Evolutionary conservation across 2,113 vertebrate genomes (phyloP).

Genomic region (Bubo bubo): DNA sequence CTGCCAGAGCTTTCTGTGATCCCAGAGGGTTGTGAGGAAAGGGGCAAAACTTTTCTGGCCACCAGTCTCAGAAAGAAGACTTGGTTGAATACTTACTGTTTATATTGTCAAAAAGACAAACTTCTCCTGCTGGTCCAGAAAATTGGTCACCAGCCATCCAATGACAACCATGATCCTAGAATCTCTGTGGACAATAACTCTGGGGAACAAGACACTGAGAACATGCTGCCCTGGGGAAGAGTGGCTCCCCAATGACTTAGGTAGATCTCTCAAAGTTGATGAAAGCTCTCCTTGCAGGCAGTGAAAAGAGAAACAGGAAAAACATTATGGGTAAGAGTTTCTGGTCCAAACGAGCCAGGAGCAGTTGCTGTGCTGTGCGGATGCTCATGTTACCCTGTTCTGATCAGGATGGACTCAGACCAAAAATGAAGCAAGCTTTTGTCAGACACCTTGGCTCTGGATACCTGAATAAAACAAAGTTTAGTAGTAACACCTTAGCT

Average conservation of each 20-base stretch:
- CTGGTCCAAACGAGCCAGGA: background rate
- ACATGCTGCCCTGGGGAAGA: background rate
- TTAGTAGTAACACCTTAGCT: background rate
- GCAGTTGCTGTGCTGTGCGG: background rate
- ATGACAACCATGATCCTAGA: background rate
- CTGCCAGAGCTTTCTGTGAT: background rate
- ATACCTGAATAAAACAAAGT: background rate
- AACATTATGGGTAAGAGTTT: rapidly evolving
- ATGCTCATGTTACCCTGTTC: background rate
- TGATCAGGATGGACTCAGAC: background rate
- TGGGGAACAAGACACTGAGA: background rate
- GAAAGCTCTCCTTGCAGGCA: background rate
- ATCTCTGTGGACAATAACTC: background rate
- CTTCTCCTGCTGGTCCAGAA: background rate
- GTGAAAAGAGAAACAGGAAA: background rate
- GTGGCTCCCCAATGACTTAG: rapidly evolving
- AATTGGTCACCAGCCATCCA: rapidly evolving
- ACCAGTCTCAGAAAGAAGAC: background rate
- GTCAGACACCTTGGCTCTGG: background rate
- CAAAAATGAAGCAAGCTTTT: background rate
- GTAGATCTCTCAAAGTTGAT: background rate
- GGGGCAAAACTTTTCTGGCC: background rate
- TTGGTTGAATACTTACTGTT: background rate
- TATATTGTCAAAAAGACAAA: background rate
- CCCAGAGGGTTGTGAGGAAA: background rate